Conservation (phyloP, 2,888 invertebrate genomes). For the Minunthozetes semirufus region DNA sequence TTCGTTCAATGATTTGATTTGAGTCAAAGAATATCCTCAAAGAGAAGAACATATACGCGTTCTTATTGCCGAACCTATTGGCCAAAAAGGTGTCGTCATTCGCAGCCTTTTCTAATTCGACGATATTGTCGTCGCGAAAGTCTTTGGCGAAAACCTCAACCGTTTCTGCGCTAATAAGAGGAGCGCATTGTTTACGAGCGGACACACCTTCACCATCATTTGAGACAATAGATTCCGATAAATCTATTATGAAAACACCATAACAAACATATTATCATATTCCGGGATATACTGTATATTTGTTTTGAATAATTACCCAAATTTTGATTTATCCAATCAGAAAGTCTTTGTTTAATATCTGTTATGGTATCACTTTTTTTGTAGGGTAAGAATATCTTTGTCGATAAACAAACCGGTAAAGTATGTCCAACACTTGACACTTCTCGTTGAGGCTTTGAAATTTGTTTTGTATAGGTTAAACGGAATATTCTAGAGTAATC, state of each 20-base stretch:
- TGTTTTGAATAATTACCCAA: conserved; percentile 18
- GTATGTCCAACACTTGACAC: not conserved
- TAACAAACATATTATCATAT: too few species aligned
- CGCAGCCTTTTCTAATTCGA: conserved; percentile 31
- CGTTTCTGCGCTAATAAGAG: conserved; percentile 33
- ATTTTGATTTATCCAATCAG: conserved; percentile 35
- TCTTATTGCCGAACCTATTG: conserved; percentile 38
- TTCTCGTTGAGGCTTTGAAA: not conserved
- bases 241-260: not conserved
- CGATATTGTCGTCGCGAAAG: conserved; percentile 27
- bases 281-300: too few species aligned
- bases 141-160: conserved; percentile 36
- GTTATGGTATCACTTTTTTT: conserved; percentile 35
- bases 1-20: too few species aligned
- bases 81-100: conserved; percentile 37
- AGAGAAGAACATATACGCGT: conserved; percentile 37
- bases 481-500: conserved; percentile 37
- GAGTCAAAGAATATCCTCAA: conserved; percentile 34
- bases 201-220: too few species aligned
- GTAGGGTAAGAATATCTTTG: conserved; percentile 32
- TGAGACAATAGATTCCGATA: not conserved
- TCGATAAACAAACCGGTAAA: conserved; percentile 24
- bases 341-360: conserved; percentile 33
- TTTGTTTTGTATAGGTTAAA: conserved; percentile 17
- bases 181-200: too few species aligned